Percentiles rank a stretch among this genome's conserved stretches.
phyloP scores from a whole-genome alignment of 2,888 invertebrate genomes.

The Mongoloraphidia duomilia region DNA sequence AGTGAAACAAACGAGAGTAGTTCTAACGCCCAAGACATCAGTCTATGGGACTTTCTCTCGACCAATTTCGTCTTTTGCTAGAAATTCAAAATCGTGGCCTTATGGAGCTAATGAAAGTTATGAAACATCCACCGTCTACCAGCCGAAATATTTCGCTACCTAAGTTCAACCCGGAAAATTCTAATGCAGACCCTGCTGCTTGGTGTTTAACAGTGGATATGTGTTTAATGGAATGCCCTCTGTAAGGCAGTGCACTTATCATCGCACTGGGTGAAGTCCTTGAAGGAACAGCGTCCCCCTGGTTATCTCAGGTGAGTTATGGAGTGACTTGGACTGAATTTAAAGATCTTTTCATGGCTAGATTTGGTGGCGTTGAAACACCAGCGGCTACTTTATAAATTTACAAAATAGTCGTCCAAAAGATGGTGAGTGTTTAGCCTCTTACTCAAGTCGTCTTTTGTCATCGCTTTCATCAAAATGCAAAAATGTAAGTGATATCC shows the following conservation, averaged over 20 bases:
- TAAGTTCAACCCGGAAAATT: constrained; percentile 6
- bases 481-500: constrained; percentile 7
- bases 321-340: constrained; percentile 10
- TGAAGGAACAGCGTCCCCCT: constrained; percentile 5
- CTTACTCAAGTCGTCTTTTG: constrained; percentile 7
- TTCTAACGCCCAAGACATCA: too few relatives aligned
- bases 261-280: constrained; percentile 5
- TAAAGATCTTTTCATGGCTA: constrained; percentile 7
- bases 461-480: neutral
- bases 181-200: neutral
- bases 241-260: constrained; percentile 5
- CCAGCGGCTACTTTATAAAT: constrained; percentile 6
- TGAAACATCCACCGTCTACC: neutral
- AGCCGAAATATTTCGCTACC: neutral
- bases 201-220: constrained; percentile 9
- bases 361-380: constrained; percentile 6
- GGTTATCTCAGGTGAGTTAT: constrained; percentile 7
- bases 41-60: too few relatives aligned
- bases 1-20: too few relatives aligned
- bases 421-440: constrained; percentile 8
- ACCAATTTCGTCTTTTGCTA: too few relatives aligned
- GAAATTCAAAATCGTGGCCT: neutral
- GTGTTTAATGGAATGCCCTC: constrained; percentile 5
- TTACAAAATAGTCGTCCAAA: constrained; percentile 4
- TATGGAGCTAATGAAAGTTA: neutral